Percentiles rank a stretch among this genome's conserved stretches.
Evolutionary conservation across 2,113 vertebrate species (phyloP).

Genomic region (Oryzias celebensis): DNA sequence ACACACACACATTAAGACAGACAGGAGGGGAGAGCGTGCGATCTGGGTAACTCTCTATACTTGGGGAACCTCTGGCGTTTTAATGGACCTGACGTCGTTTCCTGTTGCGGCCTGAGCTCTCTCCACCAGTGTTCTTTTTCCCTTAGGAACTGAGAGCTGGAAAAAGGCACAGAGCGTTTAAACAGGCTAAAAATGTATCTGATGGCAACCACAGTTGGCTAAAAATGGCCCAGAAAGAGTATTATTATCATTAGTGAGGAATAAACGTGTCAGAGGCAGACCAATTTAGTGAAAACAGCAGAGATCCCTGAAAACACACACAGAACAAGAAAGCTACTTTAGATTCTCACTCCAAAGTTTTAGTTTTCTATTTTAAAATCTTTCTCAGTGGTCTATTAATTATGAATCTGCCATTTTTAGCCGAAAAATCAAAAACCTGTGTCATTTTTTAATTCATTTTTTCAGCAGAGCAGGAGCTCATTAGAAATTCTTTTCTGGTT

Average conservation of each 20-base stretch:
- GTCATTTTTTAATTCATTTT: too few species aligned
- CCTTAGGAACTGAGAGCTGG: slow-evolving; percentile 66
- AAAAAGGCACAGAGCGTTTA: slow-evolving; percentile 72
- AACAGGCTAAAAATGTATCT: slow-evolving; percentile 79
- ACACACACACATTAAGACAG: slow-evolving; percentile 8
- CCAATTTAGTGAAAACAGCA: slow-evolving; percentile 20
- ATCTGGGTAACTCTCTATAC: slow-evolving; percentile 70
- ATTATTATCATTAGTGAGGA: slow-evolving; percentile 81
- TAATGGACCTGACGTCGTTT: slow-evolving; percentile 73
- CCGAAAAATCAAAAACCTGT: too few species aligned
- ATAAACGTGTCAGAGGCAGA: slow-evolving; percentile 72
- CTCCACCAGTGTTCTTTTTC: slow-evolving; percentile 71
- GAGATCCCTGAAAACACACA: too few species aligned
- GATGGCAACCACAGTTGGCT: slow-evolving; percentile 70
- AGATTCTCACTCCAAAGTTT: too few species aligned
- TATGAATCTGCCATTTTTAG: too few species aligned
- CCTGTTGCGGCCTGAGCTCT: slow-evolving; percentile 77
- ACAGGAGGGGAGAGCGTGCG: slow-evolving; percentile 22
- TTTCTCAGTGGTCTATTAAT: too few species aligned
- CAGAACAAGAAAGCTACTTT: too few species aligned
- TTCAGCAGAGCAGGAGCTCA: too few species aligned
- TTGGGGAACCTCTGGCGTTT: slow-evolving; percentile 68
- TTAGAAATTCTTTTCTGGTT: too few species aligned
- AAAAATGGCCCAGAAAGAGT: slow-evolving; percentile 77
- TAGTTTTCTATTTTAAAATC: too few species aligned